Conservation (phyloP, 2,888 invertebrate species). For the Lepetodrilus schrolli region DNA sequence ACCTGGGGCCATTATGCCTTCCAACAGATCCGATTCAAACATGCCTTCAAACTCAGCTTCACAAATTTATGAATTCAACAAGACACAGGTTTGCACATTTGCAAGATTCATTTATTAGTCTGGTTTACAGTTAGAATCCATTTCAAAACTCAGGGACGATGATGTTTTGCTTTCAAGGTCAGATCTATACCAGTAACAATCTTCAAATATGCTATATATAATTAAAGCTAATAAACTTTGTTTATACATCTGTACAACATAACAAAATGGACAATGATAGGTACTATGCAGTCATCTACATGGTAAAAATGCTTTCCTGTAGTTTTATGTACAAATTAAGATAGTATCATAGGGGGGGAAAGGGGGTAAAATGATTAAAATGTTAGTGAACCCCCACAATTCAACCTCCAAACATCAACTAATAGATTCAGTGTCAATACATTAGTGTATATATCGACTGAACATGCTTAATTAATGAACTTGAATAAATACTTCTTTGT, state of each 20-base stretch:
- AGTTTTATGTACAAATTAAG: neutral
- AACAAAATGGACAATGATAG: neutral
- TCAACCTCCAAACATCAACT: neutral
- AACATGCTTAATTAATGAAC: neutral
- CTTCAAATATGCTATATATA: constrained; percentile 9
- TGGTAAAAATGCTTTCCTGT: neutral
- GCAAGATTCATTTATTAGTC: no score
- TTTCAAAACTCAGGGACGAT: no score
- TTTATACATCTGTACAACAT: neutral
- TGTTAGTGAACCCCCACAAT: neutral
- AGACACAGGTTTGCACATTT: no score
- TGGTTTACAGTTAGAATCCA: no score
- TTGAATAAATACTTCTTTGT: neutral
- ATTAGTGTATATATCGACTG: no score
- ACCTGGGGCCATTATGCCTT: no score
- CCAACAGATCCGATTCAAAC: no score
- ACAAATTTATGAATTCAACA: no score
- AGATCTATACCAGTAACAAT: constrained; percentile 28
- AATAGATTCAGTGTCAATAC: neutral
- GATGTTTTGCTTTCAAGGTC: constrained; percentile 25
- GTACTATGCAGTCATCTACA: neutral
- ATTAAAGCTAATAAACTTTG: neutral
- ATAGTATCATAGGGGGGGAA: neutral
- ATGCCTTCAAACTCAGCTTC: no score
- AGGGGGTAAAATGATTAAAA: neutral